Base-by-base conservation (phyloP, 2,113 vertebrate genomes). In the Melanostigma gelatinosum region DNA sequence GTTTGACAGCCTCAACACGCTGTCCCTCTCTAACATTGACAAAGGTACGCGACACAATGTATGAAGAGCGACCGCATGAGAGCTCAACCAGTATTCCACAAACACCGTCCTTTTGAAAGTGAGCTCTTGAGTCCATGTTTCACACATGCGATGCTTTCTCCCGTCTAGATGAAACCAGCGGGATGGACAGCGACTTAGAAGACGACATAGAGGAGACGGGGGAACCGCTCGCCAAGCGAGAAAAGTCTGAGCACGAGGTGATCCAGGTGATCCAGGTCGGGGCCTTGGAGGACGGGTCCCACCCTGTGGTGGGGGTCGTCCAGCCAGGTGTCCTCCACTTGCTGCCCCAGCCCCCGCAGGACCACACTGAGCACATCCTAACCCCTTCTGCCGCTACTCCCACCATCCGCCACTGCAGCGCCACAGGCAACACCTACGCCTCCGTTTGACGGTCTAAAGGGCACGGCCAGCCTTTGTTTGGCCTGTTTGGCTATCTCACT, bases 1-100 rank as follows among this genome's bases (percentile, higher is more conserved):
- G 98, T 98, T 99, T 64, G 97, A 96, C 55, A 97, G 97, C 85
- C 95, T 99, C 54, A 94, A 96, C 44, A 95, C 96, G 32, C 91
- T 99, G 91, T 97, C 97, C 0, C 96, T 97, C 55, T 80, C 93
- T 0, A 95, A 97, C 85, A 94, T 97, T 3, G 97, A 99, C 88
- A 99, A 98, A 98, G 98, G 98, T 99, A 94, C 40, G 93, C 77
- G 22, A 3, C 52, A 54, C 57, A 76, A 32, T 70, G 12, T 42
- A 55, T 29, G 4, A 27, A 54, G 62, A 3, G 2, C 7, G 11
- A n/a, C 3, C 3, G 3, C 2, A 6, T 62, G 8, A 60, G 12
- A 27, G 46, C 55, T 46, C 10, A 18, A 48, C 12, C 13, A 18
- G 44, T 71, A 16, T 29, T 61, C 6, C 22, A 36, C 9, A n/a